phyloP scores from a whole-genome alignment of 92 coral and sea anemone genomes.

The Palythoa grandis region DNA sequence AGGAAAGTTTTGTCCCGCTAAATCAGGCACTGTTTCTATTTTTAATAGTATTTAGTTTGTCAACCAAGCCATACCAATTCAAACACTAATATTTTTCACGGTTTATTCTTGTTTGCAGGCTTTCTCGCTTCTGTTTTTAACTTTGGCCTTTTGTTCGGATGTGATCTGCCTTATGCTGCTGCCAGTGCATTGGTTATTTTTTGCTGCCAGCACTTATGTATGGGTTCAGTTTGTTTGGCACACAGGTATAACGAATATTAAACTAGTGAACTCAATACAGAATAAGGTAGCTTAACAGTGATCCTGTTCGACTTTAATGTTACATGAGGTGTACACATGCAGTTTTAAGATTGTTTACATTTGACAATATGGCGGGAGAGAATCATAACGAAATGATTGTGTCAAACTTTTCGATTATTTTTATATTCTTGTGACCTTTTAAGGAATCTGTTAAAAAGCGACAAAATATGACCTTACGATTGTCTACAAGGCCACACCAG shows the following conservation, averaged over 20 bases:
- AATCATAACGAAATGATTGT: not conserved
- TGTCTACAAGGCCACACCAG: constrained; percentile 13
- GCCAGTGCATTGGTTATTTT: constrained; percentile 98
- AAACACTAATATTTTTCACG: constrained; percentile 11
- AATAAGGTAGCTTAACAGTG: constrained; percentile 4
- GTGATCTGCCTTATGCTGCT: constrained; percentile 85
- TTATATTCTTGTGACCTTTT: constrained; percentile 19
- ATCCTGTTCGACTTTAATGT: constrained; percentile 37
- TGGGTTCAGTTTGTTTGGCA: constrained; percentile 99
- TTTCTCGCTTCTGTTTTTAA: constrained; percentile 91
- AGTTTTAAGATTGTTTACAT: constrained; percentile 36
- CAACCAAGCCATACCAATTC: constrained; percentile 14
- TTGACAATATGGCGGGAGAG: constrained; percentile 43
- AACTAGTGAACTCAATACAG: not conserved
- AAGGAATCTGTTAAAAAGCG: not conserved
- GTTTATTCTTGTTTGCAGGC: constrained; percentile 66
- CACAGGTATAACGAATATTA: constrained; percentile 71
- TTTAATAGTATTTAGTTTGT: constrained; percentile 54
- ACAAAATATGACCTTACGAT: not conserved
- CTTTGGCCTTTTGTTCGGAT: constrained; percentile 97
- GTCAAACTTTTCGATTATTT: constrained; percentile 26
- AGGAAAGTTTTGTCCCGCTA: constrained; percentile 9
- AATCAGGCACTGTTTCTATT: not conserved
- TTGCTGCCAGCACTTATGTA: constrained; percentile 98
- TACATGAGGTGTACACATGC: constrained; percentile 6